phyloP scores from a whole-genome alignment of 2,888 invertebrate genomes.

The Phymatocera aterrima region DNA sequence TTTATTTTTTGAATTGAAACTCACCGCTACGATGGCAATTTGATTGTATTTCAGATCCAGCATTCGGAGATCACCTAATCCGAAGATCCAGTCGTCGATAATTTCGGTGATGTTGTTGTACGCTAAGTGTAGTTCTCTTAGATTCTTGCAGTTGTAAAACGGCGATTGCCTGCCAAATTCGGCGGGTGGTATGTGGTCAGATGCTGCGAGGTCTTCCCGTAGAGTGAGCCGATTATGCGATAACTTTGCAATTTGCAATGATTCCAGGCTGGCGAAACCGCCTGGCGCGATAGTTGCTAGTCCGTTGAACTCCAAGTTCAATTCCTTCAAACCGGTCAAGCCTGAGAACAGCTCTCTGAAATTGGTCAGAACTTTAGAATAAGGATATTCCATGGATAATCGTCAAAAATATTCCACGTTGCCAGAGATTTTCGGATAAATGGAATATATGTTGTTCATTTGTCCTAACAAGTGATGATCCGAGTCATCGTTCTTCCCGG shows the following conservation, averaged over 20 bases:
- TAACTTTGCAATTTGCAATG: constrained; percentile 76
- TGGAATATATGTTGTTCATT: too few species aligned
- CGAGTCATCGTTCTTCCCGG: too few species aligned
- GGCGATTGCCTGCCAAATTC: constrained; percentile 76
- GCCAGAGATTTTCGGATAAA: too few species aligned
- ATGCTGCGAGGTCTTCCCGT: constrained; percentile 59
- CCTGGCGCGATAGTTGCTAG: constrained; percentile 69
- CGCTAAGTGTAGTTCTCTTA: constrained; percentile 79
- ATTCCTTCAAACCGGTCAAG: constrained; percentile 72
- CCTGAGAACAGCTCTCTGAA: constrained; percentile 73
- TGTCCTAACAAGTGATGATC: too few species aligned
- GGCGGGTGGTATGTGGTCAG: constrained; percentile 72
- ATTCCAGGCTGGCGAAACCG: constrained; percentile 77
- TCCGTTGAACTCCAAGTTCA: constrained; percentile 77
- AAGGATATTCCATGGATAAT: too few species aligned
- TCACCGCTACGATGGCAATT: constrained; percentile 77
- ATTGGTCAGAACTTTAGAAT: too few species aligned
- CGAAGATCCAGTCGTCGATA: constrained; percentile 81
- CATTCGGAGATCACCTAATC: constrained; percentile 76
- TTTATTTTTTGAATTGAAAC: constrained; percentile 56
- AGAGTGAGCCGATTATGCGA: constrained; percentile 77
- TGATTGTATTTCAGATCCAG: constrained; percentile 83
- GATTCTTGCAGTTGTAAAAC: constrained; percentile 76
- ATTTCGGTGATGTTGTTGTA: constrained; percentile 80
- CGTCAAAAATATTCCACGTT: too few species aligned